Conservation (phyloP, 30 jellyfish, hydroid and myxozoan genomes). For the Chrysaora quinquecirrha region DNA sequence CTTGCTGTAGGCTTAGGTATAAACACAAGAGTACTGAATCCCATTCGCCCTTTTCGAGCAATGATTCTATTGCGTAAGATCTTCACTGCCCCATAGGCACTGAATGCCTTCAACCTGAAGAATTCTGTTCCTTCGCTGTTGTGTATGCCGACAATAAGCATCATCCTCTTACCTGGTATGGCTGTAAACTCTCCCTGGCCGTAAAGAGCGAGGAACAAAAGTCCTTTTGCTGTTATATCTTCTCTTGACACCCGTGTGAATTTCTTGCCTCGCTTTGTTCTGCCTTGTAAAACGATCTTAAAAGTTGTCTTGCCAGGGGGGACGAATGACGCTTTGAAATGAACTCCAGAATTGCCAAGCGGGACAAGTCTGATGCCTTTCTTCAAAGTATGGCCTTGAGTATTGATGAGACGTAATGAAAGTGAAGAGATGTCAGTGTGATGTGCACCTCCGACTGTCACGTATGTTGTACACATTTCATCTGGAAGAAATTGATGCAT, state of each 20-base stretch:
- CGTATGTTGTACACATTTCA: constrained; percentile 29
- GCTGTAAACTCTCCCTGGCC: constrained; percentile 68
- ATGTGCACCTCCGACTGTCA: constrained; percentile 60
- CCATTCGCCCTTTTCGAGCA: constrained; percentile 63
- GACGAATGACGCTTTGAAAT: constrained; percentile 29
- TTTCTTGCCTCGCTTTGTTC: constrained; percentile 48
- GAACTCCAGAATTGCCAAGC: constrained; percentile 37
- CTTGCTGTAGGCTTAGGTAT: neutral
- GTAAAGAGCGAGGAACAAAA: constrained; percentile 39
- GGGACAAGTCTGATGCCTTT: constrained; percentile 43
- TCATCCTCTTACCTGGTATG: constrained; percentile 37
- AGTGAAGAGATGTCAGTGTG: constrained; percentile 42
- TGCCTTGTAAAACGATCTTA: constrained; percentile 53
- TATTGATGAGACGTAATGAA: constrained; percentile 33
- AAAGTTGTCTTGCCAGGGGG: constrained; percentile 47
- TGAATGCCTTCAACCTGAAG: constrained; percentile 46
- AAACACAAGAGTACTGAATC: constrained; percentile 27
- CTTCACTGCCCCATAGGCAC: constrained; percentile 31
- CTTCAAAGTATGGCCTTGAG: constrained; percentile 48
- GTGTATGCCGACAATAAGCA: constrained; percentile 53
- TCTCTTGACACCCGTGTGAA: constrained; percentile 55
- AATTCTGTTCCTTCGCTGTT: constrained; percentile 51
- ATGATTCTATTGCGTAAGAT: constrained; percentile 38
- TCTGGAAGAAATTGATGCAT: too few relatives aligned
- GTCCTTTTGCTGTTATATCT: constrained; percentile 48